Conservation (phyloP, 2,888 invertebrate genomes). For the Paralinhomoeus sp. region DNA sequence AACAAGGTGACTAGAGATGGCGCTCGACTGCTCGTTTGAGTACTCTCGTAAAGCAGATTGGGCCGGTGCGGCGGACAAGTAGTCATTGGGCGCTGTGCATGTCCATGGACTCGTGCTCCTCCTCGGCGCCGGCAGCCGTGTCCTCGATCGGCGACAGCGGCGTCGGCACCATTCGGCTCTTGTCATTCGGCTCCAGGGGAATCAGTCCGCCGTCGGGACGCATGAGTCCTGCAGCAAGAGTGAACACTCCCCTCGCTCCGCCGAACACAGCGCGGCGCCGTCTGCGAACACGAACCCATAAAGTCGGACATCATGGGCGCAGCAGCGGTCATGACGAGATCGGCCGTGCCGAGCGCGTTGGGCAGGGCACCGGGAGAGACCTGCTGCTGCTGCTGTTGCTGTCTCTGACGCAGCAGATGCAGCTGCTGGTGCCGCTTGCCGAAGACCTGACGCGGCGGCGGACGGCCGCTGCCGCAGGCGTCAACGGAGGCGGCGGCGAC, state of each 20-base stretch:
- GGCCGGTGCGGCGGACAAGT: too few relatives aligned
- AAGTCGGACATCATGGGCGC: neutral
- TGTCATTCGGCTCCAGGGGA: neutral
- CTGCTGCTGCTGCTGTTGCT: slow-evolving; percentile 26
- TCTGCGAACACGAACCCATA: neutral
- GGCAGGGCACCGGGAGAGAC: slow-evolving; percentile 5
- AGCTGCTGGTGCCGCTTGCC: slow-evolving; percentile 16
- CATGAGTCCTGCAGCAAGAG: neutral
- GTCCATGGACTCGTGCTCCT: slow-evolving; percentile 2
- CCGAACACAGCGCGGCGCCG: neutral
- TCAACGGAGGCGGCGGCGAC: too few relatives aligned
- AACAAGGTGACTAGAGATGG: too few relatives aligned
- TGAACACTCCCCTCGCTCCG: too few relatives aligned
- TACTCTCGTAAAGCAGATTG: too few relatives aligned
- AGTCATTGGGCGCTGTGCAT: too few relatives aligned
- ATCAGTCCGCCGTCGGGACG: neutral
- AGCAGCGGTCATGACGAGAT: neutral
- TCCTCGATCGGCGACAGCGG: slow-evolving; percentile 6
- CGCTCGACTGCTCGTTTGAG: too few relatives aligned
- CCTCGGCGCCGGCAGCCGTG: neutral
- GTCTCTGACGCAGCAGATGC: slow-evolving; percentile 12
- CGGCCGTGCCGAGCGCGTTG: neutral
- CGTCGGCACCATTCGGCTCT: neutral
- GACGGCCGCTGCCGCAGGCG: slow-evolving; percentile 27
- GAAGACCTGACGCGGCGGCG: slow-evolving; percentile 17